Percentiles rank a stretch among this genome's conserved stretches.
These are phyloP conservation scores for Campylomormyrus tamandua DNA, from an alignment of 2,113 vertebrate genomes.

Conservation along the genomic window DNA sequence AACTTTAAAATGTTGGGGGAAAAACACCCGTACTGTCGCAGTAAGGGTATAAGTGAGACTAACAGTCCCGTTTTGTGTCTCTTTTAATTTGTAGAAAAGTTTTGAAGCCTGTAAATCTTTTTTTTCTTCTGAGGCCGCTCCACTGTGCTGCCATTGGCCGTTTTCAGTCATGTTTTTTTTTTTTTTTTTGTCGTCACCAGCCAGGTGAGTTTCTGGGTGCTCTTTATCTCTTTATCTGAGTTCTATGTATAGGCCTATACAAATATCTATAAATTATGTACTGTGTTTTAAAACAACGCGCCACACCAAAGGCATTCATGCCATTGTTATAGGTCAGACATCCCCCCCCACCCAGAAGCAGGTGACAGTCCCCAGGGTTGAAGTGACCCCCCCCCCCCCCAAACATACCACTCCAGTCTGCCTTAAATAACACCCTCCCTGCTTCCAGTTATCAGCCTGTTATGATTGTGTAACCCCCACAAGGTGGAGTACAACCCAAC, in stretches of 20 bases:
- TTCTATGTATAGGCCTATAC: background rate
- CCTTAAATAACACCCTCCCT: conserved; percentile 19
- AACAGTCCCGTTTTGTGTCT: background rate
- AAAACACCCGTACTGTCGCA: no score
- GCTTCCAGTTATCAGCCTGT: conserved; percentile 26
- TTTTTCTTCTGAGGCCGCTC: background rate
- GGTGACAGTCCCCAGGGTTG: background rate
- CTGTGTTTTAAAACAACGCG: conserved; percentile 6
- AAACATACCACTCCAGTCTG: background rate
- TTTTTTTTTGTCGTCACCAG: background rate
- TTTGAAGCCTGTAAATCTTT: background rate
- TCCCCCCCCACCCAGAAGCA: background rate
- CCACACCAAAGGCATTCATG: conserved; percentile 6
- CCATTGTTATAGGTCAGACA: background rate
- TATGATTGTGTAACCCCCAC: conserved; percentile 24
- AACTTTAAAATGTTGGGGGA: background rate
- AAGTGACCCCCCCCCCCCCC: background rate
- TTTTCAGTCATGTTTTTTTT: background rate
- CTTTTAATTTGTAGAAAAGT: background rate
- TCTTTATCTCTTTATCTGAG: conserved; percentile 23
- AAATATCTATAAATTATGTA: background rate
- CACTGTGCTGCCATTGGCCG: background rate
- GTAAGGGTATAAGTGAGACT: background rate
- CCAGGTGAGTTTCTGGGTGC: conserved; percentile 26
- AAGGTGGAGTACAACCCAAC: conserved; percentile 29